A percentile compares a stretch with the other conserved stretches of the same genome.
Conservation (phyloP, 2,888 invertebrate genomes). For the Schrankia costaestrigalis region DNA sequence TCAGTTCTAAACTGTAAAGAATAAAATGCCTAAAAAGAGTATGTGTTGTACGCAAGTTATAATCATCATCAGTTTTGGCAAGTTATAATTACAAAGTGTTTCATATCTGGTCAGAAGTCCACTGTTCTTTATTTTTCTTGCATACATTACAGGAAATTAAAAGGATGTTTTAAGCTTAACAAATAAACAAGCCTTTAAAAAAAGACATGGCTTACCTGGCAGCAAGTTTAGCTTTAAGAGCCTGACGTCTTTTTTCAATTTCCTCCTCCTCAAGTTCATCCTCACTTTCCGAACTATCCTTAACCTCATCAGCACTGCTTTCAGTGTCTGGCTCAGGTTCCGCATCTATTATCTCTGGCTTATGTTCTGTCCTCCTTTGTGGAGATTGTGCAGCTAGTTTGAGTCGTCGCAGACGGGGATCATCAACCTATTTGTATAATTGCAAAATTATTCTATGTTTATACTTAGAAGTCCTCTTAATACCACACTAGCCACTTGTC, state of each 20-base stretch:
- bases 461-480: too few relatives aligned
- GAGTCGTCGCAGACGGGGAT: slow-evolving; percentile 90
- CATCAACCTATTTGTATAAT: slow-evolving; percentile 80
- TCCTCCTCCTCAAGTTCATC: slow-evolving; percentile 92
- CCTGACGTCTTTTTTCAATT: slow-evolving; percentile 89
- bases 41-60: neutral
- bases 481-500: too few relatives aligned
- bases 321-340: slow-evolving; percentile 67
- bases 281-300: slow-evolving; percentile 84
- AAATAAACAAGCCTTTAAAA: neutral
- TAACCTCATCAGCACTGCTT: slow-evolving; percentile 65
- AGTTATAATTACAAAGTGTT: too few relatives aligned
- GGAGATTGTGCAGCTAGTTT: slow-evolving; percentile 80
- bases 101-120: too few relatives aligned
- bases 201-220: slow-evolving; percentile 49
- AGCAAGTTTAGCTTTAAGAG: slow-evolving; percentile 68
- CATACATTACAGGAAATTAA: too few relatives aligned
- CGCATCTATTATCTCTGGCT: slow-evolving; percentile 70
- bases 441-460: neutral
- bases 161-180: neutral
- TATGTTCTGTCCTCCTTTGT: slow-evolving; percentile 81
- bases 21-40: neutral
- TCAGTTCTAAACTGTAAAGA: too few relatives aligned
- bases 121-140: too few relatives aligned
- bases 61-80: neutral